Base-by-base conservation (phyloP, 1,140 invertebrate genomes). In the Drosophila athabasca region DNA sequence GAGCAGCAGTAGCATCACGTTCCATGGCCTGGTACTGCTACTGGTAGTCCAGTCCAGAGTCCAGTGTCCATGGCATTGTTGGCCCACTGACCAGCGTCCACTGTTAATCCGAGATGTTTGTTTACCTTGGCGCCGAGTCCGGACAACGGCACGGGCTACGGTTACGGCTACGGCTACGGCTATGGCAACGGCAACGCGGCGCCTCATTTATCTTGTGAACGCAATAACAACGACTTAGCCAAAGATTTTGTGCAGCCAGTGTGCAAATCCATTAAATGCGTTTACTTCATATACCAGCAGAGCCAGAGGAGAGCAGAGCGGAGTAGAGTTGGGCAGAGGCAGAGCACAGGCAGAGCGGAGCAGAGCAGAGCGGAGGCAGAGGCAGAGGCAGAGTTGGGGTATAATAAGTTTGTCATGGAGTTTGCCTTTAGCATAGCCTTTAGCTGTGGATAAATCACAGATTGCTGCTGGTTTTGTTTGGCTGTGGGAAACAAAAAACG, bases 41-140 rank as follows among this genome's bases (percentile, higher is more conserved):
- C 50, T 11, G 66, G 35, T 39, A 24, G 45, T 64, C 26, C 52
- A 61, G 57, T 60, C n/a, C 44, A 11, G 44, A 11, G 44, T 45
- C 51, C 11, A 35, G 51, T 41, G 51, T 41, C 31, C 19, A 53
- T 53, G 57, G 19, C 50, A 54, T 43, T 57, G 31, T 58, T 44
- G 73, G 48, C 62, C 62, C 62, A 78, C 78, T 85, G 82, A 75
- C 82, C 82, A 87, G 55, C 73, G 76, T 78, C 72, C 69, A 55
- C 66, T 83, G 85, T 87, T 90, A 90, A 90, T 90, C 85, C 85
- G 85, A 85, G 85, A 90, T 90, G 85, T 90, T 90, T 90, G 85
- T 90, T 81, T 90, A 87, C 85, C 81, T 85, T 85, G 71, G 66
- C 73, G 68, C 74, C 72, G 61, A 60, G 62, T 55, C 46, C 53